These are phyloP conservation scores for Haemorhous mexicanus DNA, from an alignment of 2,113 vertebrate genomes.

Conservation along the genomic window DNA sequence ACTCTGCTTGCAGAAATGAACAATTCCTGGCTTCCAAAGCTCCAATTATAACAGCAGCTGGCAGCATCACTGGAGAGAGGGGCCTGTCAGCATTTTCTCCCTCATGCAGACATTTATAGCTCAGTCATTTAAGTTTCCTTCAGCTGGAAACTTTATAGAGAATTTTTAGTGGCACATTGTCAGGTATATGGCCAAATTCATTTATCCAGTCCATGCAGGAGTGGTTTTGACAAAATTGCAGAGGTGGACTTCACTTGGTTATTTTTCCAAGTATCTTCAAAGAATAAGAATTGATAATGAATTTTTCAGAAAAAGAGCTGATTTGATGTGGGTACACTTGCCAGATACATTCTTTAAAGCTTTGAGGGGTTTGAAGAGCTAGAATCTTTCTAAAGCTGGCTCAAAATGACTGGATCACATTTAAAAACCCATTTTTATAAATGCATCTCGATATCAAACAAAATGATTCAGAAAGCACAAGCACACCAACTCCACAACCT, in stretches of 20 bases:
- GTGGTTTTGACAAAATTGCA: neutral
- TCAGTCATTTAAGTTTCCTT: neutral
- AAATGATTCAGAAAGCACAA: neutral
- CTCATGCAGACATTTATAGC: neutral
- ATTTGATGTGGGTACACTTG: neutral
- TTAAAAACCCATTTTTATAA: neutral
- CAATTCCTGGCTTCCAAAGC: neutral
- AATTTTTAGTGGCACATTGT: neutral
- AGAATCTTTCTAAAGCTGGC: neutral
- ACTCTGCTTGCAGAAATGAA: constrained; percentile 32
- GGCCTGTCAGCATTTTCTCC: constrained; percentile 36
- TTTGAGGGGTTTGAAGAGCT: neutral
- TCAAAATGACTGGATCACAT: neutral
- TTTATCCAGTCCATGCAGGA: neutral
- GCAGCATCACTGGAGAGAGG: neutral
- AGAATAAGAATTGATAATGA: neutral
- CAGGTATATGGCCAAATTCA: neutral
- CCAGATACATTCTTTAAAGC: neutral
- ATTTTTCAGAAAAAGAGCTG: neutral
- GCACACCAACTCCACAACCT: neutral
- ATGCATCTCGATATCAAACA: neutral
- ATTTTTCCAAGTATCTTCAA: neutral
- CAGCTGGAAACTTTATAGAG: neutral
- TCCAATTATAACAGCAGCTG: constrained; percentile 43
- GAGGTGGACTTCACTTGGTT: neutral